Evolutionary conservation across 2,888 invertebrate species (phyloP), one percentile per base, ranked within the genome.

Genomic region (Metalampra italica): DNA sequence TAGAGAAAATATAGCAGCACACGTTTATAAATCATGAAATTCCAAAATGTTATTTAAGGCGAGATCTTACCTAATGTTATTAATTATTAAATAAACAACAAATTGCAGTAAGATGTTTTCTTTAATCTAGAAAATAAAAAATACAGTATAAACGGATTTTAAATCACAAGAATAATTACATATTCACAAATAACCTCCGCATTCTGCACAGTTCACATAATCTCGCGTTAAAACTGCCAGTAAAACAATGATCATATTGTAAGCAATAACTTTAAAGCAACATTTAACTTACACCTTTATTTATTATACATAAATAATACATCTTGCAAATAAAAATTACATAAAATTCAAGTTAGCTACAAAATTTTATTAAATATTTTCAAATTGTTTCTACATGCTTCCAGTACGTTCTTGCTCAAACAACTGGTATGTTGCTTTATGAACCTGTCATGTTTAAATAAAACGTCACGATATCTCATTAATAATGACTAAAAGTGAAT

Each of bases 51-150:
- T 32, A 32, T 32, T 32, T 30, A 30, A 8, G 11, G 3, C 13
- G 30, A 13, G 3, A 29, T 7, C 15, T 9, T 42, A n/a, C 9
- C n/a, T 7, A 11, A 3, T 11, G n/a, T 42, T 9, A 42, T 9
- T n/a, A 12, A 42, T 29, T 11, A n/a, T 14, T 37, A 73, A 75
- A 71, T 66, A 64, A 69, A 69, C 69, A 68, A 59, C 59, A 54
- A 59, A 57, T 52, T 79, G 83, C 84, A 84, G 82, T 87, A 89
- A 87, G 75, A 78, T 77, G 82, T 87, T 87, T 82, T 87, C 81
- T 89, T 88, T 88, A 89, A 86, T 89, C 87, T 88, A 87, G 82
- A 87, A 89, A 89, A 88, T 89, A 87, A 89, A 84, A 88, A 89
- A 88, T 85, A 87, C 82, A 85, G 83, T 87, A 88, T 80, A 87